These are phyloP conservation scores for Ashinkailepas kermadecensis DNA, from an alignment of 2,888 invertebrate species.

Conservation along the genomic window DNA sequence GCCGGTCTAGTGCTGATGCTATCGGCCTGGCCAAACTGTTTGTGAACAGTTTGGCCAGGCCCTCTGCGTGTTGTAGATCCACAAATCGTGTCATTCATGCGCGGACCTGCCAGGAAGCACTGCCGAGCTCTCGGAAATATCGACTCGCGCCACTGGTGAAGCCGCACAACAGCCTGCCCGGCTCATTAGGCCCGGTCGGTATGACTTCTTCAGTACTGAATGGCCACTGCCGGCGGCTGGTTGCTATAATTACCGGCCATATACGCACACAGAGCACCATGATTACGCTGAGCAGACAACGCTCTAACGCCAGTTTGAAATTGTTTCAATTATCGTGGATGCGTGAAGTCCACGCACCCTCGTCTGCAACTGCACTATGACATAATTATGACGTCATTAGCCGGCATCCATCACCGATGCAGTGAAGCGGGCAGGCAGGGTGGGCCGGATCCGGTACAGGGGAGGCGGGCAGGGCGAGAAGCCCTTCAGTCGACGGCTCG, in stretches of 20 bases:
- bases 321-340: conserved; percentile 1
- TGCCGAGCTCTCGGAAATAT: too few relatives aligned
- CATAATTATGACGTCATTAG: not conserved
- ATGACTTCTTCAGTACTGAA: not conserved
- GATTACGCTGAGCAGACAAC: not conserved
- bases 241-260: not conserved
- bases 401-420: not conserved
- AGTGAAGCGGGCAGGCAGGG: not conserved
- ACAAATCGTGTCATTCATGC: too few relatives aligned
- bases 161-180: not conserved
- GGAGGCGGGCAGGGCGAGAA: too few relatives aligned
- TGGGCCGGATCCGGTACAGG: too few relatives aligned
- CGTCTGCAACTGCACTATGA: not conserved
- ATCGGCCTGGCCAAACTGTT: too few relatives aligned
- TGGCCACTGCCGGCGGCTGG: not conserved
- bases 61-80: too few relatives aligned
- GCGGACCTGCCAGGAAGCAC: too few relatives aligned
- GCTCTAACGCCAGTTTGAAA: not conserved
- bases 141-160: too few relatives aligned
- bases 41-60: too few relatives aligned
- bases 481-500: too few relatives aligned
- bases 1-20: too few relatives aligned
- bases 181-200: not conserved
- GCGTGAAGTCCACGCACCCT: not conserved
- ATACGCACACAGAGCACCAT: not conserved